Base-by-base conservation (phyloP, 2,113 vertebrate genomes). In the Scartelaos histophorus region DNA sequence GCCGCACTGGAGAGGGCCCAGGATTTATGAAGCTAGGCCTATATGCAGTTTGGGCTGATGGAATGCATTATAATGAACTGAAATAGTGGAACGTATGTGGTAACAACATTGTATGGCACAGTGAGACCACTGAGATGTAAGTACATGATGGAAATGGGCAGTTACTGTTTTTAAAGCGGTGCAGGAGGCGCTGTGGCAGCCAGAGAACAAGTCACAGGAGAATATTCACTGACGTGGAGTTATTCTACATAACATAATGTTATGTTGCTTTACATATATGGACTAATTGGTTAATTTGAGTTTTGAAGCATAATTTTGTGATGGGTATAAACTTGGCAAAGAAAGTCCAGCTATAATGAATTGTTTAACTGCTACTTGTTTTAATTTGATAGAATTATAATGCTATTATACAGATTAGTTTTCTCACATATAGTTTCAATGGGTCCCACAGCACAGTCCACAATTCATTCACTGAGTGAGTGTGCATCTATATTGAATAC, bases 1-100 rank as follows among this genome's bases (percentile, higher is more conserved):
- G 69, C 60, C 79, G 76, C 75, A 64, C 71, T 79, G 70, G 34
- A 38, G 53, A 54, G 29, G 47, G 61, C 0, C 1, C 73, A 73
- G 58, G 67, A 82, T 57, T 78, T 65, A 66, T 61, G 66, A 22
- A 45, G 64, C 35, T 21, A n/a, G 2, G 69, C 19, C 43, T 69
- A 21, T 35, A 24, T 35, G 69, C 51, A 22, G 45, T 35, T 69
- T 38, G 17, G 51, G 62, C 24, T 69, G 68, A 66, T 65, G 3
- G 13, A 67, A n/a, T 29, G 46, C 67, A 61, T 66, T 73, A 73
- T 1, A 66, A 46, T 66, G 34, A n/a, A 43, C 21, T 43, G 38
- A 21, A 43, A 38, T 5, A 19, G 34, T 19, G 34, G 13, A 60
- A 29, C 4, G 3, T 38, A 34, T 64, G 7, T 62, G 25, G 25